phyloP scores from a whole-genome alignment of 2,888 invertebrate species.

The Entomobrya proxima region DNA sequence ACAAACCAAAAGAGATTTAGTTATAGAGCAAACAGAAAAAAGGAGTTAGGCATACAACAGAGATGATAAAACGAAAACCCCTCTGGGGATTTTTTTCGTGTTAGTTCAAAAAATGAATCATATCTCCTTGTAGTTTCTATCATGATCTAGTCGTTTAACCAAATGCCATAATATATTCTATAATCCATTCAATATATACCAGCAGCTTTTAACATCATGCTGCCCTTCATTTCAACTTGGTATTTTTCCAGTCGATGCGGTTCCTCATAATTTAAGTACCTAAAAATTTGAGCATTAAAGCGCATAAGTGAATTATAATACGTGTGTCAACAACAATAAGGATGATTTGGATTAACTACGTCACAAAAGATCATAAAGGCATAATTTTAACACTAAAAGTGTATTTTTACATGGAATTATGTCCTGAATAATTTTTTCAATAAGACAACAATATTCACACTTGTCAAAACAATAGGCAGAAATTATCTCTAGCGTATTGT shows the following conservation, averaged over 20 bases:
- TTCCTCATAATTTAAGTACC: background rate
- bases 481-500: too few relatives aligned
- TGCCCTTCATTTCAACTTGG: background rate
- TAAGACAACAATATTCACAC: too few relatives aligned
- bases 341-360: too few relatives aligned
- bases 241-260: background rate
- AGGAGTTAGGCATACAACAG: background rate
- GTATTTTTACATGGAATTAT: background rate
- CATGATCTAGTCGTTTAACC: constrained; percentile 15
- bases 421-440: too few relatives aligned
- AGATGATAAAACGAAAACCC: constrained; percentile 33
- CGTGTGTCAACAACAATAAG: constrained; percentile 5
- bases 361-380: too few relatives aligned
- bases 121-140: background rate
- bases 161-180: too few relatives aligned
- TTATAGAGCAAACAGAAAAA: background rate
- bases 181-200: constrained; percentile 4
- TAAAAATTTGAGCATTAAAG: background rate
- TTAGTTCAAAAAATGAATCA: constrained; percentile 29
- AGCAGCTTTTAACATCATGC: background rate
- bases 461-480: background rate
- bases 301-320: background rate
- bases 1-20: background rate
- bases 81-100: constrained; percentile 25
- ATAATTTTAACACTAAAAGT: too few relatives aligned